phyloP scores from a whole-genome alignment of 2,113 vertebrate genomes.

The Calyptomena viridis region DNA sequence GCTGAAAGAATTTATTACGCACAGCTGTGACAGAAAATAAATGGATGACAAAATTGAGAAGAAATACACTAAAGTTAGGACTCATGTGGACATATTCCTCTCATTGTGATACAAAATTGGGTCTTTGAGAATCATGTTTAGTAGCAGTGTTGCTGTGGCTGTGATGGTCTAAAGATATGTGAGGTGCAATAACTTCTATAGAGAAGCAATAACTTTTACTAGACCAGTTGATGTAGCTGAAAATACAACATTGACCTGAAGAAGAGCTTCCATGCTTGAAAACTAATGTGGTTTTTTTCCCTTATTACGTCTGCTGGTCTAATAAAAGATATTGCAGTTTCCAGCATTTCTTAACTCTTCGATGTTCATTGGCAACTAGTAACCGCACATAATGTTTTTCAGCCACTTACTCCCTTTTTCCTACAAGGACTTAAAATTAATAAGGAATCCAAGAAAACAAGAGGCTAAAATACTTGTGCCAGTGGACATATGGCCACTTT shows the following conservation, averaged over 20 bases:
- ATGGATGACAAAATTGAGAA: slow-evolving; percentile 38
- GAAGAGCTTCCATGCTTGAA: background rate
- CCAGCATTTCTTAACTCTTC: background rate
- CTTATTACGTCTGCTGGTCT: background rate
- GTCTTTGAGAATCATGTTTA: background rate
- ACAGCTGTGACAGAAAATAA: slow-evolving; percentile 56
- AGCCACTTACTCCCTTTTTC: background rate
- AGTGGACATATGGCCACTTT: background rate
- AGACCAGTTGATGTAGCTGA: slow-evolving; percentile 16
- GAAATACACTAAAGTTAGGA: slow-evolving; percentile 33
- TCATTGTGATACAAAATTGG: slow-evolving; percentile 1
- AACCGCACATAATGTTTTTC: background rate
- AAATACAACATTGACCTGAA: slow-evolving; percentile 5
- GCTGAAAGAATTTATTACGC: slow-evolving; percentile 43
- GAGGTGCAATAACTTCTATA: slow-evolving; percentile 7
- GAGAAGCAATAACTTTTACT: slow-evolving; percentile 20
- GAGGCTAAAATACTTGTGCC: background rate
- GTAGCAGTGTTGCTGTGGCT: background rate
- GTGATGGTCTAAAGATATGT: slow-evolving; percentile 2
- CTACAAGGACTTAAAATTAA: background rate
- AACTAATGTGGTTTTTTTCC: background rate
- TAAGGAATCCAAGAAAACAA: background rate
- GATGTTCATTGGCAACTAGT: background rate
- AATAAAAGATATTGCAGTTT: slow-evolving; percentile 6
- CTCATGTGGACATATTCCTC: background rate